Base-by-base conservation (phyloP, 2,797 vertebrate species). In the Masticophis lateralis region DNA sequence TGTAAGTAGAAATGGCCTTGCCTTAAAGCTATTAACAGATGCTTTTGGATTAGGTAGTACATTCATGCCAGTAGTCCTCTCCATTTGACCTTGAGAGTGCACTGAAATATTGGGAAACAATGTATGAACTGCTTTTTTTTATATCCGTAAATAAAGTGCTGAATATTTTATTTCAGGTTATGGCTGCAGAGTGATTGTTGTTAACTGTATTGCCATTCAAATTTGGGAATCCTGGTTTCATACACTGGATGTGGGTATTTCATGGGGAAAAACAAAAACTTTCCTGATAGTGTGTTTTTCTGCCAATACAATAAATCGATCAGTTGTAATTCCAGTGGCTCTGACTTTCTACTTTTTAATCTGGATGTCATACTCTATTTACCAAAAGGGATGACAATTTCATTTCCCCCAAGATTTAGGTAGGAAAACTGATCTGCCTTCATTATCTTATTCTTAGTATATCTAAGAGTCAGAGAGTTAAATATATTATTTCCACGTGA, bases 261-360 rank as follows among this genome's bases (percentile, higher is more conserved):
- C 79, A 16, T 86, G 51, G 74, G 55, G 2, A 43, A 43, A 51
- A 66, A 37, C 69, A 90, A 66, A 61, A 20, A 53, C 28, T 53
- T 92, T 53, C n/a, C 11, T 89, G 18, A 51, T 47, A 47, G 43
- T 47, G 37, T 25, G 1, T 47, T 93, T 47, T 93, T 0, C 59
- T 0, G 92, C 88, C 69, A 56, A 87, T 88, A 32, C 69, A 89
- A 61, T 94, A 90, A 94, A 92, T 11, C 93, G 90, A 43, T 16
- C 61, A 0, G 79, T 94, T 93, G 92, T 94, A 22, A 16, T 16
- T 51, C 11, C 4, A 90, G 56, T 90, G 37, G 91, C 37, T 6
- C 63, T 20, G 37, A 4, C 56, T 69, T n/a, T 59, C 13, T 51
- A 55, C 91, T 87, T 79, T 25, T 90, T 89, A 93, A 93, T 63